Conservation (phyloP, 2,113 vertebrate genomes). For the Rhinopithecus roxellana region DNA sequence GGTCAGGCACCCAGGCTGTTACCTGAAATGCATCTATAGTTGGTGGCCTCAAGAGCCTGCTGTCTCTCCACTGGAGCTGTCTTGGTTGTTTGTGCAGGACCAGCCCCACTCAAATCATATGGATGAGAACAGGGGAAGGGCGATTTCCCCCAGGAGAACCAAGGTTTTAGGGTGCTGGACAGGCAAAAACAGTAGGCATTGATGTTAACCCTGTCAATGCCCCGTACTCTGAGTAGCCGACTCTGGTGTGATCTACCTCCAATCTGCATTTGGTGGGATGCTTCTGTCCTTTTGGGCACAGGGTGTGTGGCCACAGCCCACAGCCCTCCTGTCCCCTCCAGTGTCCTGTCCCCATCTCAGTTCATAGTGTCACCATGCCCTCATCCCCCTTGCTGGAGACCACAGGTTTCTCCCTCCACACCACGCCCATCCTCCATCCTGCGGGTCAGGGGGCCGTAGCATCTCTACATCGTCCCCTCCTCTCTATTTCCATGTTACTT, state of each 20-base stretch:
- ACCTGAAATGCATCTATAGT: too few relatives aligned
- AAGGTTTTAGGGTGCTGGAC: background rate
- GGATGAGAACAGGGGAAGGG: background rate
- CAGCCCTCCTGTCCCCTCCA: background rate
- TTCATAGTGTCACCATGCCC: fast-evolving
- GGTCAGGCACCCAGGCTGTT: too few relatives aligned
- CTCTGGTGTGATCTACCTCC: too few relatives aligned
- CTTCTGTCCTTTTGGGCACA: background rate
- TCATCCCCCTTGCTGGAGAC: background rate
- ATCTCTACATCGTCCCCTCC: background rate
- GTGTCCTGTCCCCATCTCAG: background rate
- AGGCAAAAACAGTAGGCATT: background rate
- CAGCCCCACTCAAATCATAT: too few relatives aligned
- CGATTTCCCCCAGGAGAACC: background rate
- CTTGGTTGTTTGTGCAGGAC: too few relatives aligned
- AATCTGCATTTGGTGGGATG: background rate
- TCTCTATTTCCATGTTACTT: background rate
- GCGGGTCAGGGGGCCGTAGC: fast-evolving
- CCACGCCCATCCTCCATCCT: too few relatives aligned
- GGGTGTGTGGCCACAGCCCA: background rate
- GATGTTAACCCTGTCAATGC: fast-evolving
- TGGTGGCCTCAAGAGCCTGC: too few relatives aligned
- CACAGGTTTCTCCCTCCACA: fast-evolving
- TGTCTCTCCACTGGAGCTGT: too few relatives aligned
- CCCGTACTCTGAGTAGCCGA: fast-evolving